Evolutionary conservation across 2,888 invertebrate genomes (phyloP).

Genomic region (Graphium colonna): DNA sequence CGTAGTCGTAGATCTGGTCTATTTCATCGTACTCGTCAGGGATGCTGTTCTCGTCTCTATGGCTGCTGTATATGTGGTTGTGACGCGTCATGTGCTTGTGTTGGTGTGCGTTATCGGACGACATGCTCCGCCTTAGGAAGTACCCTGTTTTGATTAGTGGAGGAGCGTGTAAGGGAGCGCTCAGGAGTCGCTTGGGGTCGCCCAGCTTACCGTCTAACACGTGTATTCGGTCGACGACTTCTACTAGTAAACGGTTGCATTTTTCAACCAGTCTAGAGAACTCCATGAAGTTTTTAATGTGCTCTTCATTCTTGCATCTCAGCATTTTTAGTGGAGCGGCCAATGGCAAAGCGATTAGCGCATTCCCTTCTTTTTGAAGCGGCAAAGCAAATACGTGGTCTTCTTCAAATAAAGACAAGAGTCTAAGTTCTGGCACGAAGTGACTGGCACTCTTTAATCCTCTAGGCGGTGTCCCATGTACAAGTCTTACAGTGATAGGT

Average conservation of each 20-base stretch:
- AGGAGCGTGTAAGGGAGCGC: conserved; percentile 64
- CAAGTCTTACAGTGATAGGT: conserved; percentile 94
- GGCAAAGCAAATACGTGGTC: conserved; percentile 92
- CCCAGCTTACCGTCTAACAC: conserved; percentile 90
- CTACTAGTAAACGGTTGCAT: conserved; percentile 85
- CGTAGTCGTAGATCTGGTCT: conserved; percentile 97
- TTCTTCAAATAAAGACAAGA: conserved; percentile 91
- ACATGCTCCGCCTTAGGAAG: conserved; percentile 86
- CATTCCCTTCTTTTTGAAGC: conserved; percentile 88
- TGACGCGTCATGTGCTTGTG: conserved; percentile 75
- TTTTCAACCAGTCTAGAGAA: conserved; percentile 89
- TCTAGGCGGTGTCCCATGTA: conserved; percentile 93
- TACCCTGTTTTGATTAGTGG: conserved; percentile 82
- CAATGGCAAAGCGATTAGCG: conserved; percentile 89
- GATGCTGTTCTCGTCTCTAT: conserved; percentile 83
- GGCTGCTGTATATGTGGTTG: conserved; percentile 76
- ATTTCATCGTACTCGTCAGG: conserved; percentile 96
- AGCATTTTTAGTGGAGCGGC: conserved; percentile 93
- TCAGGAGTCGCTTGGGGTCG: conserved; percentile 77
- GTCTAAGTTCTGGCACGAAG: conserved; percentile 91
- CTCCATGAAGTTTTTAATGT: conserved; percentile 86
- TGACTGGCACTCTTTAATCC: conserved; percentile 89
- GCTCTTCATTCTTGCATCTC: conserved; percentile 90
- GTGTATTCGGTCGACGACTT: conserved; percentile 90
- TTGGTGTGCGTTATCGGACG: conserved; percentile 85